Evolutionary conservation across 92 coral and sea anemone species (phyloP), one percentile per base, ranked within the genome.

Genomic region (Phenganax marumi): DNA sequence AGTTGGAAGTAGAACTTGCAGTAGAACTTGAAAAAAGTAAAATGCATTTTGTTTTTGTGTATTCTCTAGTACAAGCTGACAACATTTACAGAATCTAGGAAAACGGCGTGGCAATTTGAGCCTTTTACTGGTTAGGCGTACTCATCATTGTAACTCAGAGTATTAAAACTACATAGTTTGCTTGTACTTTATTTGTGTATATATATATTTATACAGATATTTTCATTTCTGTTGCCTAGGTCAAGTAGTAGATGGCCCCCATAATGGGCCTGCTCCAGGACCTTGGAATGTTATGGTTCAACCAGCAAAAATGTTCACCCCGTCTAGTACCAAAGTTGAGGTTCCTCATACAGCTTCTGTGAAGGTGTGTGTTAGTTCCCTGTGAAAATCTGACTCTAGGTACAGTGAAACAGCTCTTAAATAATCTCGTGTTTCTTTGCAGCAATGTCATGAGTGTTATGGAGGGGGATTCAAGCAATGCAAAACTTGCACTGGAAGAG

Each of bases 311-410:
- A 82, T 88, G 91, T 93, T 93, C 73, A 56, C 85, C 26, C 89
- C 90, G 48, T 12, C 61, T 33, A 85, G 78, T 64, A 87, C 87
- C 62, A 88, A 93, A 84, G 53, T 93, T 50, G 97, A 92, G 77
- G 97, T 93, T 5, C 97, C 97, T 16, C 97, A 93, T 75, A 93
- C 97, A 39, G 97, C 97, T 47, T 91, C 89, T 23, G 88, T 93
- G 48, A 93, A 93, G 97, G 97, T 93, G 79, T 16, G 50, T 12
- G 21, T 8, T 60, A 21, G 14, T 10, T 16, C 55, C 10, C 22
- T 55, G n/a, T 46, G 10, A 7, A 56, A 56, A 14, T 52, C 19
- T 53, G 52, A 10, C 33, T 68, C 43, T 48, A 10, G 12, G 0
- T 21, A 1, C 58, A 43, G 13, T 75, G 39, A 18, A 55, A 6